These are phyloP conservation scores for Rhabdophis nuchalis DNA, from an alignment of 2,797 vertebrate species.

Conservation along the genomic window DNA sequence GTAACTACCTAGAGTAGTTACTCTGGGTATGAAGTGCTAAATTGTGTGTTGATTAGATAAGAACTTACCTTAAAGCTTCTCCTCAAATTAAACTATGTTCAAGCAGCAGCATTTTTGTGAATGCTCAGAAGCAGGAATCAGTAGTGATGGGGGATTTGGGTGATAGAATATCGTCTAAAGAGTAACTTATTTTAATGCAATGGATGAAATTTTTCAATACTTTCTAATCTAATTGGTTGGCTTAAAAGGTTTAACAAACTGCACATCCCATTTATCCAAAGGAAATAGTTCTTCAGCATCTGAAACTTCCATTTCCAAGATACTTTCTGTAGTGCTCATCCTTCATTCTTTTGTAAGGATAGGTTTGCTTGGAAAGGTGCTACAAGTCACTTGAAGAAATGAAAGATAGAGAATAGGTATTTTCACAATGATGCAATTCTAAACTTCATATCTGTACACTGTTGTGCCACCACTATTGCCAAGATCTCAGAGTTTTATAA, in stretches of 20 bases:
- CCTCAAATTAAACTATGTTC: not conserved
- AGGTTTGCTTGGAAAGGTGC: not conserved
- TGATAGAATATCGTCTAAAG: not conserved
- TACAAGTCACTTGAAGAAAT: not conserved
- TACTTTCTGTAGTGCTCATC: not conserved
- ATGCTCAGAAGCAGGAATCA: not conserved
- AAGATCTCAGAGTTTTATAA: not conserved
- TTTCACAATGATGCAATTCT: not conserved
- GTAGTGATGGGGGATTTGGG: not conserved
- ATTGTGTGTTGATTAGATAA: not conserved
- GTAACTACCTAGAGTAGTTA: not conserved
- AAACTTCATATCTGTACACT: not conserved
- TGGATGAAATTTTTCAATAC: not conserved
- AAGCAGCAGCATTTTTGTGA: not conserved
- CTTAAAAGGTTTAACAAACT: not conserved
- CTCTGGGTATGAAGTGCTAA: not conserved
- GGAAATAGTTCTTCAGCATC: not conserved
- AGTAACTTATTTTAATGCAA: not conserved
- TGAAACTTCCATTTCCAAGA: not conserved
- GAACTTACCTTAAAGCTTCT: not conserved
- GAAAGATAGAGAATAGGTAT: not conserved
- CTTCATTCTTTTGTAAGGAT: not conserved
- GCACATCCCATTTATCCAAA: not conserved
- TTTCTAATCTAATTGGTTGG: not conserved
- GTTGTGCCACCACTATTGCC: not conserved